Conservation (phyloP, 2,888 invertebrate genomes). For the Stramonita haemastoma region DNA sequence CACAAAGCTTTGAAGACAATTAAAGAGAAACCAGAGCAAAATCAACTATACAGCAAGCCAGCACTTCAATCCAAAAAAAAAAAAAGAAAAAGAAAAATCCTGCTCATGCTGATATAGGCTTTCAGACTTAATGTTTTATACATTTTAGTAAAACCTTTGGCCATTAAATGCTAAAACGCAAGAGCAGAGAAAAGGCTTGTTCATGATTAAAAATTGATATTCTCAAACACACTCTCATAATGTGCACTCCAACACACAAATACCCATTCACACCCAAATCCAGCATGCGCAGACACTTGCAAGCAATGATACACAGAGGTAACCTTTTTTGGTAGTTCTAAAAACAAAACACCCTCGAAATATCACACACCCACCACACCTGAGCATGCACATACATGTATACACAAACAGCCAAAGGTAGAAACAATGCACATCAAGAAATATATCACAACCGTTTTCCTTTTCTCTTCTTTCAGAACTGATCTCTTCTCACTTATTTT, state of each 20-base stretch:
- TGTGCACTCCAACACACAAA: no score
- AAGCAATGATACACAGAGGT: no score
- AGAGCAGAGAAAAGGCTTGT: background rate
- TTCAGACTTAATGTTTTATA: background rate
- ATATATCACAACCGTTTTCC: constrained; percentile 4
- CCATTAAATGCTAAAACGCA: constrained; percentile 18
- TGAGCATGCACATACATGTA: background rate
- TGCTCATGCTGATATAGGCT: background rate
- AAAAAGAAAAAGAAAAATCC: background rate
- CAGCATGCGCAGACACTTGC: no score
- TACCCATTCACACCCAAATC: background rate
- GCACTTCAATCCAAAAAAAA: background rate
- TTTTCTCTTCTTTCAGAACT: background rate
- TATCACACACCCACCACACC: background rate
- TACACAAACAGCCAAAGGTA: background rate
- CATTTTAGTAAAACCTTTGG: background rate
- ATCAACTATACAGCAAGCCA: constrained; percentile 25
- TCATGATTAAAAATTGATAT: constrained; percentile 2
- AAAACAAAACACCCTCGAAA: no score
- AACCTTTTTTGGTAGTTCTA: no score
- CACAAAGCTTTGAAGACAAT: constrained; percentile 26
- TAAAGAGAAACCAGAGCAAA: background rate
- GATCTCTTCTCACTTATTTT: background rate
- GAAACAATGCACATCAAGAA: background rate
- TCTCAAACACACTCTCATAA: no score